Evolutionary conservation across 2,888 invertebrate species (phyloP).

Genomic region (Orthonevra nobilis): DNA sequence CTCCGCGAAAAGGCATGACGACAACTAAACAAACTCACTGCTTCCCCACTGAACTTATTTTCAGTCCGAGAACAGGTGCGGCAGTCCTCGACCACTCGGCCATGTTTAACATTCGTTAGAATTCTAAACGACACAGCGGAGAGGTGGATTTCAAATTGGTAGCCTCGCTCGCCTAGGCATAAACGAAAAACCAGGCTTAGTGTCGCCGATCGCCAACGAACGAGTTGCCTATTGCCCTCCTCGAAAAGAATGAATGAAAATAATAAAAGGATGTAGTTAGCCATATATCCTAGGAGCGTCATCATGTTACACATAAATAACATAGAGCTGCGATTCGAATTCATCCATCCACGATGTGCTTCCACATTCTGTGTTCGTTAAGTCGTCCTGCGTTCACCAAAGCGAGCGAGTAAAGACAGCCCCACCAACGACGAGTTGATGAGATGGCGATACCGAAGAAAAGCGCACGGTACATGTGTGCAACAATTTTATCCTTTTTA

Average conservation of each 20-base stretch:
- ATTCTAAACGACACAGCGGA: no score
- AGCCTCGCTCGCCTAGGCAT: conserved; percentile 20
- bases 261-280: conserved; percentile 16
- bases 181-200: conserved; percentile 11
- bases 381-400: conserved; percentile 6
- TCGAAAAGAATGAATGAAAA: no score
- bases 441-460: conserved; percentile 7
- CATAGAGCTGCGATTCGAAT: conserved; percentile 37
- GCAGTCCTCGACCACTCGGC: conserved; percentile 21
- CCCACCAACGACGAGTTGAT: conserved; percentile 1
- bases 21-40: conserved; percentile 44
- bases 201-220: conserved; percentile 1
- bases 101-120: conserved; percentile 35
- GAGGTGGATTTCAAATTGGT: conserved; percentile 38
- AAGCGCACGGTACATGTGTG: conserved; percentile 43
- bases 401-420: no score
- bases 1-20: conserved; percentile 42
- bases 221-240: no score
- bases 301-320: conserved; percentile 51
- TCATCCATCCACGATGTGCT: conserved; percentile 36
- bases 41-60: conserved; percentile 43
- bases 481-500: conserved; percentile 68
- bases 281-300: conserved; percentile 34
- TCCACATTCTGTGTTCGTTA: not conserved
- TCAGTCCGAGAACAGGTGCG: conserved; percentile 19